Conservation (phyloP, 2,797 vertebrate species). For the Phoebastria nigripes region DNA sequence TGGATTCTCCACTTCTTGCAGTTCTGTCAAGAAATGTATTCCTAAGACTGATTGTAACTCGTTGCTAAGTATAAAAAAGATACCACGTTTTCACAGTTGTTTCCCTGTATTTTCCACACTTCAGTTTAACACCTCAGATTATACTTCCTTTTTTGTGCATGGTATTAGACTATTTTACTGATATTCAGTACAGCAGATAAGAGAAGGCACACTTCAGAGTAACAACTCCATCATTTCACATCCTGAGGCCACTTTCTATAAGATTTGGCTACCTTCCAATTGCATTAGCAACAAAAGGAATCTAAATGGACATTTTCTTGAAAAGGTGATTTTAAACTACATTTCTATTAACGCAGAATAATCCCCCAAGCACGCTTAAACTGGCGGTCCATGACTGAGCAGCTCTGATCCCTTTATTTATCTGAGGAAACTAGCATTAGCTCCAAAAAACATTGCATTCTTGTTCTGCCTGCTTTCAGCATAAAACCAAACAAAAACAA, state of each 20-base stretch:
- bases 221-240: background rate
- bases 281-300: slow-evolving; percentile 14
- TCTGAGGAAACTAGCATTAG: background rate
- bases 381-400: background rate
- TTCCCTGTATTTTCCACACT: background rate
- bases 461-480: background rate
- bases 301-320: background rate
- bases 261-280: background rate
- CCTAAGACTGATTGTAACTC: background rate
- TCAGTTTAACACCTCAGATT: background rate
- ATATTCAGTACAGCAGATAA: background rate
- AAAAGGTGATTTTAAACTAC: slow-evolving; percentile 40
- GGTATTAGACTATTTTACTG: background rate
- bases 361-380: slow-evolving; percentile 1
- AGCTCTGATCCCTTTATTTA: background rate
- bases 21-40: background rate
- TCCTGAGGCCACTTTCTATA: background rate
- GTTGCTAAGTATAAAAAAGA: background rate
- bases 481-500: slow-evolving; percentile 20
- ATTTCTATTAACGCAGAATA: slow-evolving; percentile 34
- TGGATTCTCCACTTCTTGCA: background rate
- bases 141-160: background rate
- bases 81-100: background rate
- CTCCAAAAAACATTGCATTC: background rate
- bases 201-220: background rate